These are phyloP conservation scores for Acanthaster planci DNA, from an alignment of 35 echinoderm and acorn worm genomes.

Conservation along the genomic window DNA sequence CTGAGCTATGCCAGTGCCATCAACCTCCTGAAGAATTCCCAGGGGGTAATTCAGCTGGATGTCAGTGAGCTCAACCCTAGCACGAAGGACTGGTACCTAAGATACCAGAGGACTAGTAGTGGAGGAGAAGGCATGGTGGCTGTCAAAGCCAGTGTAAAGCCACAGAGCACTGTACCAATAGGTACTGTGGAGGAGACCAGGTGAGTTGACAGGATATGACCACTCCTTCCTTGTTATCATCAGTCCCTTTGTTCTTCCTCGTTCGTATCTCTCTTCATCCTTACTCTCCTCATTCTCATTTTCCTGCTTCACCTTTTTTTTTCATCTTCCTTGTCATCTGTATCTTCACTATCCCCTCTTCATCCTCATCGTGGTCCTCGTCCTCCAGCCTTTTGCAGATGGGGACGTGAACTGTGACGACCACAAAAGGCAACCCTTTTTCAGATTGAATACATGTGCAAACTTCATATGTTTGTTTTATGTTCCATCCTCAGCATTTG, in stretches of 20 bases:
- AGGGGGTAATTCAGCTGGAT: conserved; percentile 28
- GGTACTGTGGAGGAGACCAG: background rate
- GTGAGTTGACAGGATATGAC: background rate
- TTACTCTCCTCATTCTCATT: background rate
- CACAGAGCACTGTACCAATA: background rate
- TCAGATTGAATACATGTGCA: no score
- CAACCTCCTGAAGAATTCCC: conserved; percentile 1
- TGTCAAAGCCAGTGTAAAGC: background rate
- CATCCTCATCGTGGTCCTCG: background rate
- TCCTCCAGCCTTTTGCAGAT: background rate
- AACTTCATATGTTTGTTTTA: no score
- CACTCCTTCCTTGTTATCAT: no score
- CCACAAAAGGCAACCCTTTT: no score
- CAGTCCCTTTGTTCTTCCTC: background rate
- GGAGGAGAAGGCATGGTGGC: conserved; percentile 2
- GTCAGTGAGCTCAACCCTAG: conserved; percentile 20
- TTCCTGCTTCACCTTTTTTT: background rate
- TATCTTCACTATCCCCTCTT: background rate
- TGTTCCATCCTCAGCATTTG: no score
- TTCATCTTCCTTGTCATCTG: background rate
- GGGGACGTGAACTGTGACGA: no score
- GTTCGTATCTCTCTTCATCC: background rate
- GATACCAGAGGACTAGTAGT: background rate
- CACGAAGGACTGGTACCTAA: conserved; percentile 23
- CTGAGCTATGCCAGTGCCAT: conserved; percentile 20